phyloP scores from a whole-genome alignment of 2,797 vertebrate genomes.

The Vespertilio murinus region DNA sequence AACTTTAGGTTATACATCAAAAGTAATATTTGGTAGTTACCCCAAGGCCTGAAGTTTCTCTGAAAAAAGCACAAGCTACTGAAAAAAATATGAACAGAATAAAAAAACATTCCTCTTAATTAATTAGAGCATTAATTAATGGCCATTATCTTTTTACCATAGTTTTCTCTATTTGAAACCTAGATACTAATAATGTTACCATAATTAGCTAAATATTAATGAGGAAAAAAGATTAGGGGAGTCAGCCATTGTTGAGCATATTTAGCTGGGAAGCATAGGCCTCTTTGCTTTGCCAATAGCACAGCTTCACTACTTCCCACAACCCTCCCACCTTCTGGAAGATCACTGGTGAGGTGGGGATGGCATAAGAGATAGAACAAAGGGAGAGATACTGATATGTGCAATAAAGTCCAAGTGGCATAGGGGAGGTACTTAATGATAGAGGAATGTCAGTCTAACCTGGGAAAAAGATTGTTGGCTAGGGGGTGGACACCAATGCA shows the following conservation, averaged over 20 bases:
- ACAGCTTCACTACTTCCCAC: background rate
- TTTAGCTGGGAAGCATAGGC: background rate
- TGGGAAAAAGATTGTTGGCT: background rate
- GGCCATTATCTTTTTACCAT: background rate
- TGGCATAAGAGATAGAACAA: background rate
- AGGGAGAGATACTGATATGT: background rate
- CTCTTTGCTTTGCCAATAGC: background rate
- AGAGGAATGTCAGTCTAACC: background rate
- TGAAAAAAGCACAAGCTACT: constrained; percentile 11
- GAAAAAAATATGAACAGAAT: background rate
- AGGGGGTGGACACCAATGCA: background rate
- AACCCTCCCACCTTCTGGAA: background rate
- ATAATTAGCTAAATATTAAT: background rate
- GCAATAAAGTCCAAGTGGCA: background rate
- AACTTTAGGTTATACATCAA: background rate
- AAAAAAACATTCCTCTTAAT: background rate
- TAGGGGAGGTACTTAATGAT: background rate
- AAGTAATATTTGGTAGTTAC: background rate
- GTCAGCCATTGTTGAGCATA: background rate
- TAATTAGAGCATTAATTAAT: constrained; percentile 25
- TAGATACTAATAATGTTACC: background rate
- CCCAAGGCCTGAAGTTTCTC: background rate
- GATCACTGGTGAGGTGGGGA: background rate
- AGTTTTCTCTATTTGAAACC: background rate
- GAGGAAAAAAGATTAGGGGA: background rate